Base-by-base conservation (phyloP, 2,797 vertebrate genomes). In the Gallirallus australis region DNA sequence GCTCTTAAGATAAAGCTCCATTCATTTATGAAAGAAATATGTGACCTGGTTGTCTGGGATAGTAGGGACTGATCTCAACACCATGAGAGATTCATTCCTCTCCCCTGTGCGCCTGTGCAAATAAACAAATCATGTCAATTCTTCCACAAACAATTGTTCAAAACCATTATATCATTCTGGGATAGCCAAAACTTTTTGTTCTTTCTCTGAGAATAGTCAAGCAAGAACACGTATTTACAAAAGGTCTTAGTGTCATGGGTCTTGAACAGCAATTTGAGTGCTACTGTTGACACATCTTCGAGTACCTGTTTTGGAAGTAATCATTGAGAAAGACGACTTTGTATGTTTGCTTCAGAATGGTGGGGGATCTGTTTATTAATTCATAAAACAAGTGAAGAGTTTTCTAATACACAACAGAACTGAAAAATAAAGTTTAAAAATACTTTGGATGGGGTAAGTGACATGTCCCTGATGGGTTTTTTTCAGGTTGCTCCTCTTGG, bases 1-100 rank as follows among this genome's bases (percentile, higher is more conserved):
- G 53, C 77, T 86, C 87, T 83, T 89, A 68, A 90, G 92, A 89
- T 95, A 94, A 96, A 94, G n/a, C 65, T 79, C 8, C 28, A 35
- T 89, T 85, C 35, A 19, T 77, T 87, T 94, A 47, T 0, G 0
- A 60, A 86, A 95, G 52, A 89, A 95, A 48, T 71, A 54, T 17
- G 33, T 93, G 65, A 90, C 68, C 35, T 80, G 31, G 23, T 70
- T 94, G 81, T 77, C 81, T 87, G 68, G 71, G 52, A 31, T 80
- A 48, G 56, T 40, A 82, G 71, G 7, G 53, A 30, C 64, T 87
- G 71, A 57, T 70, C 57, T 94, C 33, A 87, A 71, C 25, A 73
- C 17, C 12, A 31, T 31, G 18, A 70, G 37, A 72, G 77, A 82
- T 77, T 82, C 75, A 68, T 94, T 94, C 54, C 33, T 80, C 68